Conservation (phyloP, 1,140 invertebrate species). For the Drosophila persimilis region DNA sequence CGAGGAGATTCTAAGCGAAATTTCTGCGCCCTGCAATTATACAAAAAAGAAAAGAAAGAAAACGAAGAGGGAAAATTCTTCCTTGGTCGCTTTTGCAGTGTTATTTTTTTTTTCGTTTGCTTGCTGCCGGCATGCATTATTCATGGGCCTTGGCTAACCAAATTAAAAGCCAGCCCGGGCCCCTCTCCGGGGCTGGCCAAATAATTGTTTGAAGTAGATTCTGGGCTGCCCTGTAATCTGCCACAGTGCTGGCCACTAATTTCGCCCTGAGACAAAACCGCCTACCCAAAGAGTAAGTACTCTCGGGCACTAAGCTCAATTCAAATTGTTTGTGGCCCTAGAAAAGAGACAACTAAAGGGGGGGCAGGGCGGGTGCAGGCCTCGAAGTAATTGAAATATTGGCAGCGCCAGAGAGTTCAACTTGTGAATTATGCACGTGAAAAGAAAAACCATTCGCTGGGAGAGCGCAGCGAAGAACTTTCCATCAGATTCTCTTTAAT, state of each 20-base stretch:
- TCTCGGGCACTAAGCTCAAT: conserved; percentile 40
- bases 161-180: conserved; percentile 65
- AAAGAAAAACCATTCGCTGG: conserved; percentile 1
- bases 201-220: conserved; percentile 76
- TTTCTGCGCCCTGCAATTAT: conserved; percentile 47
- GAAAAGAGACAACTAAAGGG: not conserved
- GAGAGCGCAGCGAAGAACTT: conserved; percentile 27
- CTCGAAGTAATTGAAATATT: conserved; percentile 67
- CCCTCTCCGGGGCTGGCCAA: conserved; percentile 35
- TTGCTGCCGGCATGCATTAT: conserved; percentile 37
- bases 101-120: conserved; percentile 13
- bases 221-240: conserved; percentile 69
- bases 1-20: conserved; percentile 49
- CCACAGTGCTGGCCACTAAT: conserved; percentile 77
- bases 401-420: conserved; percentile 42
- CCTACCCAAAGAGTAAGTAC: conserved; percentile 46
- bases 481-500: conserved; percentile 73
- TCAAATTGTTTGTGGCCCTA: conserved; percentile 41
- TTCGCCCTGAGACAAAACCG: conserved; percentile 71
- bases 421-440: conserved; percentile 61
- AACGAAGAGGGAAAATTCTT: conserved; percentile 21
- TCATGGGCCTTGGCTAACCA: conserved; percentile 53
- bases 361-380: conserved; percentile 2
- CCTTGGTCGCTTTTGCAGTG: conserved; percentile 21
- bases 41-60: conserved; percentile 9